phyloP scores from a whole-genome alignment of 2,113 vertebrate genomes.

The Mungos mungo region DNA sequence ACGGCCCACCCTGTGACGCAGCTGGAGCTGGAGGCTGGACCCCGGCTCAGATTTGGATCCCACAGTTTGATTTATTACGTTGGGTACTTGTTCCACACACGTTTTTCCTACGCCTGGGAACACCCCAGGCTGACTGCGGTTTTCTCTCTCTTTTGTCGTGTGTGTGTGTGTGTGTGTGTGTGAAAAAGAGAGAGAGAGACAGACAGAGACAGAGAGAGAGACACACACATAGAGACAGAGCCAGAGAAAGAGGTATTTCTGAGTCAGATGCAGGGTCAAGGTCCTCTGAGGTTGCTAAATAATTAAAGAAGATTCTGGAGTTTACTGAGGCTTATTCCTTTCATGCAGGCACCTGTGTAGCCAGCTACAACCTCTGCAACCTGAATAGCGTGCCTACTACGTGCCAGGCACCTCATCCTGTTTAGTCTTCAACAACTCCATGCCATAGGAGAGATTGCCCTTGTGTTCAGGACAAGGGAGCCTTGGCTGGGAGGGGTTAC shows the following conservation, averaged over 20 bases:
- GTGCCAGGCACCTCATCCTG: neutral
- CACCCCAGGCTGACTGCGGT: conserved; percentile 48
- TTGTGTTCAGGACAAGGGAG: neutral
- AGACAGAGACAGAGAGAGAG: neutral
- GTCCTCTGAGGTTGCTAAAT: conserved; percentile 71
- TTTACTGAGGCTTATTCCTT: conserved; percentile 67
- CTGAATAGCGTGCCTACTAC: neutral
- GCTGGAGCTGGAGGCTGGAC: neutral
- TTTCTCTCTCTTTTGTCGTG: conserved; percentile 56
- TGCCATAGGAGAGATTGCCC: fast-evolving
- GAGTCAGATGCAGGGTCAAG: conserved; percentile 70
- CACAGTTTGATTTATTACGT: conserved; percentile 49
- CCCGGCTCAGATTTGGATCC: conserved; percentile 44
- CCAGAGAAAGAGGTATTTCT: neutral
- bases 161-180: neutral
- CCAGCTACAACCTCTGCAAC: neutral
- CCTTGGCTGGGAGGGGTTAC: neutral
- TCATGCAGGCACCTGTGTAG: neutral
- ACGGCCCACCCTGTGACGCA: neutral
- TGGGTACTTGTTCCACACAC: neutral
- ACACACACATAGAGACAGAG: neutral
- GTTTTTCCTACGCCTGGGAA: conserved; percentile 73
- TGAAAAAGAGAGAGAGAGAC: neutral
- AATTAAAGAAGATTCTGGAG: conserved; percentile 57
- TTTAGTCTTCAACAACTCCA: neutral